phyloP scores from a whole-genome alignment of 1,140 invertebrate genomes.

The Diuraphis noxia region DNA sequence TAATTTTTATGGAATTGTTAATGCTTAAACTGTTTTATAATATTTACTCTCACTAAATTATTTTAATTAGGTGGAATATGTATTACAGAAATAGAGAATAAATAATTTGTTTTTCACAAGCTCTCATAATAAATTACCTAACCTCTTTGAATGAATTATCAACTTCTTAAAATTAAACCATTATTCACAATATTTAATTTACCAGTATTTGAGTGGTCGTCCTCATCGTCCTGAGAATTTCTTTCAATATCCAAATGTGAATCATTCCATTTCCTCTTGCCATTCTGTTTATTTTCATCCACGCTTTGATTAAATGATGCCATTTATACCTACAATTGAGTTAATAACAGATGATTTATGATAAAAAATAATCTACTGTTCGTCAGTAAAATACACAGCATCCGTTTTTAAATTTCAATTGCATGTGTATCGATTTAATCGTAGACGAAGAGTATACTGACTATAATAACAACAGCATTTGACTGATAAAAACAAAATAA shows the following conservation, averaged over 20 bases:
- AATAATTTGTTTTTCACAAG: not conserved
- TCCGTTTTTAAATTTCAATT: not conserved
- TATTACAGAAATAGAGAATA: not conserved
- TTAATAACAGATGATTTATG: not conserved
- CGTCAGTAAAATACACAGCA: not conserved
- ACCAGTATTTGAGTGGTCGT: conserved; percentile 7
- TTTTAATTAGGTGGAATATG: not conserved
- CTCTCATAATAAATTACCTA: not conserved
- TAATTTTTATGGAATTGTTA: not conserved
- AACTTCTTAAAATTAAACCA: not conserved
- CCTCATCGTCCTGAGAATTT: conserved; percentile 10
- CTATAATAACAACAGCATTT: no score
- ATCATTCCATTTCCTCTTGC: conserved; percentile 49
- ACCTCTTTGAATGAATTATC: conserved; percentile 1
- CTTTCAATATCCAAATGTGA: conserved; percentile 16
- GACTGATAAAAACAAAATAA: conserved; percentile 37
- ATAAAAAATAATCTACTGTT: not conserved
- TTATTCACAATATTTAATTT: not conserved
- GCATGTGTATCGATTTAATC: not conserved
- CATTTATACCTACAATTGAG: conserved; percentile 42
- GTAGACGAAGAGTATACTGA: not conserved
- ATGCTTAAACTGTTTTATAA: not conserved
- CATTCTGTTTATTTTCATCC: conserved; percentile 43
- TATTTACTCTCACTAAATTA: not conserved
- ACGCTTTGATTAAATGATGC: conserved; percentile 37